Evolutionary conservation across 2,113 vertebrate genomes (phyloP).

Genomic region (Callipepla californica): DNA sequence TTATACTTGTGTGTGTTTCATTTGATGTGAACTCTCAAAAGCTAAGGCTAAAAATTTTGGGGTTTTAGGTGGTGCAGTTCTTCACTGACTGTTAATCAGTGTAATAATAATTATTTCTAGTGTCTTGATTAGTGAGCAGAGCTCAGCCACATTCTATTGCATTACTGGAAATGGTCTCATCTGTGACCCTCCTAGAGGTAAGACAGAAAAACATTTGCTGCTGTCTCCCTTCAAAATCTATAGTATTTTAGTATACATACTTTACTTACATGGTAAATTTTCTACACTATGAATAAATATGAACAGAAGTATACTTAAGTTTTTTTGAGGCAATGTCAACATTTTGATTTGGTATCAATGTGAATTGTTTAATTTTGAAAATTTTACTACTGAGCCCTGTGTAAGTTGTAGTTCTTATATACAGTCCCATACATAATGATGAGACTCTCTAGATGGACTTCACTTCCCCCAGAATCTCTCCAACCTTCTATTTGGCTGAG

Average conservation of each 20-base stretch:
- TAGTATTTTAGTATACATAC: background rate
- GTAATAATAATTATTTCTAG: background rate
- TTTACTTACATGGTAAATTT: background rate
- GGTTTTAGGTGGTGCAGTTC: background rate
- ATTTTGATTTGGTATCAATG: background rate
- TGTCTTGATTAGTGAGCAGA: background rate
- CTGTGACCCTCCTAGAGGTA: background rate
- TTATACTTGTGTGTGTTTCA: background rate
- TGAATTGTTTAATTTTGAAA: background rate
- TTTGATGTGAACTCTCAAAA: background rate
- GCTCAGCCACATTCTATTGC: background rate
- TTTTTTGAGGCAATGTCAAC: background rate
- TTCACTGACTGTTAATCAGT: background rate
- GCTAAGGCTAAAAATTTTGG: background rate
- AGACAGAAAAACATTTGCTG: background rate
- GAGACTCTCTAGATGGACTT: background rate
- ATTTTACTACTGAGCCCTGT: background rate
- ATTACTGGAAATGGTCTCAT: background rate
- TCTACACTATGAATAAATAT: background rate
- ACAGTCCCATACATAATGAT: background rate
- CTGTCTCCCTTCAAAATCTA: background rate
- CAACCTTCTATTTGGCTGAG: background rate
- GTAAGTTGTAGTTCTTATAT: background rate
- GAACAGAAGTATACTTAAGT: background rate
- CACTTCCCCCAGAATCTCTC: background rate